Conservation (phyloP, 1,140 invertebrate species). For the Physella acuta region DNA sequence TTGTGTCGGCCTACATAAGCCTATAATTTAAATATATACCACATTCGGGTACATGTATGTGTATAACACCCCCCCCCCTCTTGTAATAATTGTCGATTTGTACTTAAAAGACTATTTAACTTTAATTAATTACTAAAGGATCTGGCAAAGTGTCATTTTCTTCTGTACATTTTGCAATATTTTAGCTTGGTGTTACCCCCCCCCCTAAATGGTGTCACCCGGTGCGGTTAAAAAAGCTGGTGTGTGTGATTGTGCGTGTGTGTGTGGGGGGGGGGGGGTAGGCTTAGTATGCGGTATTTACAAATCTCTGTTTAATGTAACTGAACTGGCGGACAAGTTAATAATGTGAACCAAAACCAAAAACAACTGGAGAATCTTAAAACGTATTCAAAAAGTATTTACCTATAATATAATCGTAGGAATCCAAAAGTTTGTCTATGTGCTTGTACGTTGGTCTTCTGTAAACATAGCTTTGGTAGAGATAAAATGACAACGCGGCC, state of each 20-base stretch:
- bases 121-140: not conserved
- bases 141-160: too few relatives aligned
- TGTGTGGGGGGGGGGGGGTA: not conserved
- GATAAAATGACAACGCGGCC: not conserved
- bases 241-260: not conserved
- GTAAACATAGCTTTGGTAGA: constrained; percentile 10
- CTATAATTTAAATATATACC: too few relatives aligned
- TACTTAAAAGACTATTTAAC: too few relatives aligned
- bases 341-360: not conserved
- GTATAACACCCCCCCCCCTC: not conserved
- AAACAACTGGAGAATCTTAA: not conserved
- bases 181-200: too few relatives aligned
- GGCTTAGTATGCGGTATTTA: not conserved
- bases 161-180: too few relatives aligned
- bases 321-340: not conserved
- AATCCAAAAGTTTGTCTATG: not conserved
- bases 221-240: not conserved
- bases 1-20: too few relatives aligned
- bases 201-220: too few relatives aligned
- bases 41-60: too few relatives aligned
- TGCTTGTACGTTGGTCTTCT: not conserved
- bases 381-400: not conserved
- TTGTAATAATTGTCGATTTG: too few relatives aligned
- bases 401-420: constrained; percentile 11
- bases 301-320: not conserved